Evolutionary conservation across 1,140 invertebrate genomes (phyloP), one percentile per base, ranked within the genome.

Genomic region (Pygmarrhopalites habei): DNA sequence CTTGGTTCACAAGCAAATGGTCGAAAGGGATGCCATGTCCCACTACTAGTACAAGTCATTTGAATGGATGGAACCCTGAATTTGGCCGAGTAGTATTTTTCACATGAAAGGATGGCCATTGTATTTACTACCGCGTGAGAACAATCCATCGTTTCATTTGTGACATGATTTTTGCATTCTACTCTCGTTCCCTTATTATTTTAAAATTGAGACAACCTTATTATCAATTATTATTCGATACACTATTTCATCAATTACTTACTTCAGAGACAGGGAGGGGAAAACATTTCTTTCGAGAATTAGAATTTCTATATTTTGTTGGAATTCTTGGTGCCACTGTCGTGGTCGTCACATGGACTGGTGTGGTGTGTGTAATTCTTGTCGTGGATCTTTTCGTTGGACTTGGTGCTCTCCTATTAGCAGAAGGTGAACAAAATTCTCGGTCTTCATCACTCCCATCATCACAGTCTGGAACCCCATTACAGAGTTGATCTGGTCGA

Each of bases 1-100:
- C 49, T 23, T 14, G 49, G 25, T 26, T 52, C 4, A 26, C 49
- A 52, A 26, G 49, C 7, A 52, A 52, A 52, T 4, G 49, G 14
- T 29, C 49, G 23, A 29, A 52, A 52, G 23, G 49, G 49, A 28
- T 52, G 7, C 49, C 49, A 52, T 29, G 14, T 52, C n/a, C 14
- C 23, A n/a, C 28, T 23, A 26, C 5, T 7, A 7, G 23, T 19
- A 29, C 49, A 52, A 7, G 10, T 52, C 49, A 52, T 52, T 25
- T 52, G 14, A 7, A 28, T n/a, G 5, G 7, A 26, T 28, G 19
- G 14, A 7, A 23, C n/a, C 28, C 25, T 25, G 10, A 7, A 23
- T 26, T 4, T 28, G 14, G 49, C 3, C 7, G 49, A 28, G 49
- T 52, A 52, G 25, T 52, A 52, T 29, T 28, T 29, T 10, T 15